phyloP scores from a whole-genome alignment of 2,797 vertebrate species.

The Euphonia xanthogaster region DNA sequence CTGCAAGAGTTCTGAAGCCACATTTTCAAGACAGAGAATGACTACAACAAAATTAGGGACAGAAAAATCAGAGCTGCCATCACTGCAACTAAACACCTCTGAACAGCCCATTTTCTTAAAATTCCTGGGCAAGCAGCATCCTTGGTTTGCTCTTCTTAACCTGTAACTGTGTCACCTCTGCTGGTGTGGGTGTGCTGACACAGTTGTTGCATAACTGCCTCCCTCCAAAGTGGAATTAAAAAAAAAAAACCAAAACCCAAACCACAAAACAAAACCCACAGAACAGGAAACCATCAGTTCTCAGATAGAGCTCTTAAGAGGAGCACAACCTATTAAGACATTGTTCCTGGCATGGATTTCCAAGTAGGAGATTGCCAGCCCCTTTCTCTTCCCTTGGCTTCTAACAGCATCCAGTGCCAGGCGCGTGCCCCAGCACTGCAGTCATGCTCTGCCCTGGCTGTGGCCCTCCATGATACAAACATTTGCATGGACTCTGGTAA shows the following conservation, averaged over 20 bases:
- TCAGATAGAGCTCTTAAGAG: not conserved
- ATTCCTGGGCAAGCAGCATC: not conserved
- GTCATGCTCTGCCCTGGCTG: not conserved
- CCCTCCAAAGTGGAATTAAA: not conserved
- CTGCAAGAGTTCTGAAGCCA: not conserved
- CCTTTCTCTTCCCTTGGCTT: not conserved
- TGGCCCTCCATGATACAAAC: not conserved
- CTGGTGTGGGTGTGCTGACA: not conserved
- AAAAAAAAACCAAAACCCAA: not conserved
- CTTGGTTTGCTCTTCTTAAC: not conserved
- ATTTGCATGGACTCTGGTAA: not conserved
- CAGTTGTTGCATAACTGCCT: not conserved
- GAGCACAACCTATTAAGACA: not conserved
- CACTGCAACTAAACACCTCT: not conserved
- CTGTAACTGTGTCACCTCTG: not conserved
- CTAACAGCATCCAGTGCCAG: not conserved
- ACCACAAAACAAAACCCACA: not conserved
- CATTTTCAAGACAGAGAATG: not conserved
- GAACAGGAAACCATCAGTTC: not conserved
- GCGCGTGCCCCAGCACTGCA: rapidly evolving
- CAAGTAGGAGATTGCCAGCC: not conserved
- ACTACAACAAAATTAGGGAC: not conserved
- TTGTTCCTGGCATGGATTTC: not conserved
- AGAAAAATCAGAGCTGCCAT: not conserved
- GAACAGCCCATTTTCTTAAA: not conserved